phyloP scores from a whole-genome alignment of 1,140 invertebrate genomes.

The Potamilus streckersoni region DNA sequence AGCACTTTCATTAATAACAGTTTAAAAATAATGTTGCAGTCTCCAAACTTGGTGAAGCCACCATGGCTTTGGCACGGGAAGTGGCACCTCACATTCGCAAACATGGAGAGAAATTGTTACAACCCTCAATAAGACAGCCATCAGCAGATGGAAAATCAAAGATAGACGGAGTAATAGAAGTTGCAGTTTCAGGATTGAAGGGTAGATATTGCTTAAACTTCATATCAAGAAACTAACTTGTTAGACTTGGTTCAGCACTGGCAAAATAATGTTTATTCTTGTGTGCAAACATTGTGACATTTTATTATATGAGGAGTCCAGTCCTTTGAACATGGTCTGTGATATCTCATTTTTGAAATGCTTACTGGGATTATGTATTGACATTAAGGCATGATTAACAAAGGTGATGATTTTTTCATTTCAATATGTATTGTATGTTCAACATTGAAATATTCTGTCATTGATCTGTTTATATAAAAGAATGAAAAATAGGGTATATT shows the following conservation, averaged over 20 bases:
- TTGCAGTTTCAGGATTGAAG: slow-evolving; percentile 77
- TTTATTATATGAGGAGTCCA: no score
- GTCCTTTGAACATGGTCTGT: no score
- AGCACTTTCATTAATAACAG: not conserved
- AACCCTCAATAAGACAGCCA: slow-evolving; percentile 70
- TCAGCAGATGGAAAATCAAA: slow-evolving; percentile 72
- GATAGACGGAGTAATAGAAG: slow-evolving; percentile 75
- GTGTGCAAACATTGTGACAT: not conserved
- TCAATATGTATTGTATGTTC: no score
- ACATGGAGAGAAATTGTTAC: slow-evolving; percentile 73
- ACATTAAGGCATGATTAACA: no score
- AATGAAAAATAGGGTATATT: no score
- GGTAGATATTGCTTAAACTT: slow-evolving; percentile 53
- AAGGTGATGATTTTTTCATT: no score
- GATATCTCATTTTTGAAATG: no score
- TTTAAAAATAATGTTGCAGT: slow-evolving; percentile 65
- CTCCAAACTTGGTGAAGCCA: slow-evolving; percentile 75
- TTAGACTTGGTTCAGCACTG: not conserved
- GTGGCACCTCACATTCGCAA: slow-evolving; percentile 77
- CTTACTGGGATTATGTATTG: no score
- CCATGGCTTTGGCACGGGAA: slow-evolving; percentile 73
- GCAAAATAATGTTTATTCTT: not conserved
- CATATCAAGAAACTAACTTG: not conserved
- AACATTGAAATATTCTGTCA: no score
- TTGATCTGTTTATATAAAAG: no score